phyloP scores from a whole-genome alignment of 2,888 invertebrate species.

The Parelbella ahira region DNA sequence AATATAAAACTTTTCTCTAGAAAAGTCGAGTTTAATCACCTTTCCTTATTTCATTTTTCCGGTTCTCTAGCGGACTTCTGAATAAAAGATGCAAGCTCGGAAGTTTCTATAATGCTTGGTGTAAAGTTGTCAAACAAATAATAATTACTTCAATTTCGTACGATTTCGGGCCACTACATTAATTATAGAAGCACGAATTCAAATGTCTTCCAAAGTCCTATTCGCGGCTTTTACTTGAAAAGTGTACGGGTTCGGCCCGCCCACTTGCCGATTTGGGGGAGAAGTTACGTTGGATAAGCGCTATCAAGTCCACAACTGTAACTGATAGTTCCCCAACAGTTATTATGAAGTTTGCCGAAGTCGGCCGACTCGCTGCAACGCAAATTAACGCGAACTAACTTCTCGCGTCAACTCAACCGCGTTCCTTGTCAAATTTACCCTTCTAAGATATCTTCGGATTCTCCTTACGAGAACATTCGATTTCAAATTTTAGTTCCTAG shows the following conservation, averaged over 20 bases:
- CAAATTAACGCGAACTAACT: slow-evolving; percentile 31
- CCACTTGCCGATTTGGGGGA: slow-evolving; percentile 19
- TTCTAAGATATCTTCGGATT: slow-evolving; percentile 17
- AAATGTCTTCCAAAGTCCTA: slow-evolving; percentile 17
- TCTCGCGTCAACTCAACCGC: slow-evolving; percentile 13
- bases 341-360: slow-evolving; percentile 28
- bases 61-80: slow-evolving; percentile 1
- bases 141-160: slow-evolving; percentile 22
- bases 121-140: slow-evolving; percentile 19
- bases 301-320: slow-evolving; percentile 29
- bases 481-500: neutral
- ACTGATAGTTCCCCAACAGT: slow-evolving; percentile 32
- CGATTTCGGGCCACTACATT: slow-evolving; percentile 1
- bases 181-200: slow-evolving; percentile 5
- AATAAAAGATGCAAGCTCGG: slow-evolving; percentile 20
- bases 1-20: slow-evolving; percentile 15
- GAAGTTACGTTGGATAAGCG: slow-evolving; percentile 28
- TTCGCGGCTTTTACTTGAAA: slow-evolving; percentile 9
- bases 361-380: slow-evolving; percentile 26
- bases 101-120: slow-evolving; percentile 14
- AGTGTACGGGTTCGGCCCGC: slow-evolving; percentile 7
- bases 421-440: slow-evolving; percentile 23
- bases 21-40: slow-evolving; percentile 19
- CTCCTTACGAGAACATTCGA: neutral
- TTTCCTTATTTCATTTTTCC: slow-evolving; percentile 17